Percentiles rank a stretch among this genome's conserved stretches.
Evolutionary conservation across 2,888 invertebrate species (phyloP).

Genomic region (Euplagia quadripunctaria): DNA sequence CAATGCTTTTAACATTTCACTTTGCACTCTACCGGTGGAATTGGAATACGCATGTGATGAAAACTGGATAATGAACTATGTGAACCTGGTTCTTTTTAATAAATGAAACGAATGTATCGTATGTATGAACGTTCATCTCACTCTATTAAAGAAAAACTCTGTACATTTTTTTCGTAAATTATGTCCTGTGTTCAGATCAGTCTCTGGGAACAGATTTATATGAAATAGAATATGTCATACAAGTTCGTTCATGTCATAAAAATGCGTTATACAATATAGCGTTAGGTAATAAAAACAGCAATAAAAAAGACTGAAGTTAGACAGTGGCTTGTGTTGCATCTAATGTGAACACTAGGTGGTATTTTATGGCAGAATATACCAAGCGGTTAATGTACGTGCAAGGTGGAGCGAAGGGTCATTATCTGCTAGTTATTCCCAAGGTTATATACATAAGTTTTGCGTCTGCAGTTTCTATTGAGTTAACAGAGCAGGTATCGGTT

Average conservation of each 20-base stretch:
- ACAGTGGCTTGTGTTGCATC: constrained; percentile 24
- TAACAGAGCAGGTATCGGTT: constrained; percentile 64
- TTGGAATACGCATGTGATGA: constrained; percentile 7
- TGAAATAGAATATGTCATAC: background rate
- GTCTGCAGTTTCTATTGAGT: constrained; percentile 66
- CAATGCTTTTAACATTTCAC: constrained; percentile 23
- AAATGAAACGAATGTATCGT: background rate
- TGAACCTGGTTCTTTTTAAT: background rate
- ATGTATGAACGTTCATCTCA: background rate
- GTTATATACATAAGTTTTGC: constrained; percentile 59
- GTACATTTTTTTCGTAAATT: background rate
- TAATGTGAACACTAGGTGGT: constrained; percentile 28
- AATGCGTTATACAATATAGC: constrained; percentile 19
- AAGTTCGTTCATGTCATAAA: constrained; percentile 11
- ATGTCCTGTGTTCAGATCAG: background rate
- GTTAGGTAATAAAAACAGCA: constrained; percentile 29
- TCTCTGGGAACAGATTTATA: background rate
- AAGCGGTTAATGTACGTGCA: constrained; percentile 32
- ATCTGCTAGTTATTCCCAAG: constrained; percentile 55
- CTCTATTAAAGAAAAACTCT: background rate
- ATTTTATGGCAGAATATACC: constrained; percentile 35
- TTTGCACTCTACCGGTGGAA: constrained; percentile 2
- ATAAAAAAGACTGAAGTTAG: constrained; percentile 33
- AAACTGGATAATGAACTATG: background rate
- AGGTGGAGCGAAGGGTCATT: constrained; percentile 51